phyloP scores from a whole-genome alignment of 2,797 vertebrate genomes.

The Pristis pectinata region DNA sequence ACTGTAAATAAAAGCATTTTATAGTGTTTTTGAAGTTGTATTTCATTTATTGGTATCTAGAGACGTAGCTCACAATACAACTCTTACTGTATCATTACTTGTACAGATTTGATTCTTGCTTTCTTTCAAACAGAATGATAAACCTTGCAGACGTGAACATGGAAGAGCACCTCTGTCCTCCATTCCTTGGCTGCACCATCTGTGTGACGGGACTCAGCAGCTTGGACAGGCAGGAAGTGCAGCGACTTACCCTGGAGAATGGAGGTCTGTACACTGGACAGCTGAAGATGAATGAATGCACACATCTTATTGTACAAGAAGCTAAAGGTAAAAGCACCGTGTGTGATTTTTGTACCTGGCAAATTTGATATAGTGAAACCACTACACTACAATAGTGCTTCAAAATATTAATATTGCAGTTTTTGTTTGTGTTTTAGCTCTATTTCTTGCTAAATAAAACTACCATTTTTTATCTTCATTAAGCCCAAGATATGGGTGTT shows the following conservation, averaged over 20 bases:
- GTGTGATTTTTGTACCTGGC: background rate
- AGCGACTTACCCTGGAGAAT: constrained; percentile 73
- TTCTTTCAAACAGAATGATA: constrained; percentile 60
- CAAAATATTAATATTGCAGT: background rate
- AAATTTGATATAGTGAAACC: background rate
- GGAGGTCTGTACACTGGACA: constrained; percentile 86
- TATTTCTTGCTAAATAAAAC: background rate
- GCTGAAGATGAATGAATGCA: constrained; percentile 94
- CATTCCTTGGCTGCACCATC: constrained; percentile 82
- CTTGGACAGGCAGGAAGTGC: constrained; percentile 77
- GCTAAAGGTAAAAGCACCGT: constrained; percentile 66
- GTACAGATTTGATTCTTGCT: background rate
- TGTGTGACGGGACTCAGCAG: constrained; percentile 86
- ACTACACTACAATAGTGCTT: background rate
- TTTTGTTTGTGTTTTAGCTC: background rate
- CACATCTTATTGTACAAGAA: constrained; percentile 91
- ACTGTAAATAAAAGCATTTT: background rate
- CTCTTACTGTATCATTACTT: background rate
- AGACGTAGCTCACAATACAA: background rate
- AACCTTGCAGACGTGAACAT: constrained; percentile 71
- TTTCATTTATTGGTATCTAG: background rate
- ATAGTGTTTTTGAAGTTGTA: background rate
- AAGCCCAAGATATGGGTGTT: background rate
- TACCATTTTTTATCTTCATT: background rate
- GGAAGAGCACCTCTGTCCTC: constrained; percentile 75